These are phyloP conservation scores for Cyanoliseus patagonus DNA, from an alignment of 2,113 vertebrate genomes.

Conservation along the genomic window DNA sequence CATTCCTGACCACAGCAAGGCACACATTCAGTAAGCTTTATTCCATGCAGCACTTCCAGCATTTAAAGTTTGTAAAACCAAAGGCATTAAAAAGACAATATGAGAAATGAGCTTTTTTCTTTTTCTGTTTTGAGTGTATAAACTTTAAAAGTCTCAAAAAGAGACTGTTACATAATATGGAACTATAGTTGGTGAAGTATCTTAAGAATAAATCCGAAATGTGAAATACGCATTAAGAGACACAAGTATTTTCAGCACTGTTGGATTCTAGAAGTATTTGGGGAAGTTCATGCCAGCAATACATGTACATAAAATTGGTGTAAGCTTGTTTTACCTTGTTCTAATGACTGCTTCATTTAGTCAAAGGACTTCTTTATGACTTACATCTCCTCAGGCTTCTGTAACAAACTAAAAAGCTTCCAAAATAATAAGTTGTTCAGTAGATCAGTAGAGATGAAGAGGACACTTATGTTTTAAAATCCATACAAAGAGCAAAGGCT, in stretches of 20 bases:
- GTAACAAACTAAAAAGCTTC: neutral
- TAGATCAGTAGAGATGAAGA: neutral
- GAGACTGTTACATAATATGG: neutral
- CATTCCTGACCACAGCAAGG: slow-evolving; percentile 8
- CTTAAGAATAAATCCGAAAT: neutral
- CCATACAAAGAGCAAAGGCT: neutral
- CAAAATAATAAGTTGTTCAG: neutral
- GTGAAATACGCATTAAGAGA: neutral
- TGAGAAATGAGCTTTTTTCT: neutral
- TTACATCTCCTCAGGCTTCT: neutral
- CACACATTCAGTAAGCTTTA: neutral
- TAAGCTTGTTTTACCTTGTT: neutral
- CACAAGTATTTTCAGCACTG: neutral
- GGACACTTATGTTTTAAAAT: neutral
- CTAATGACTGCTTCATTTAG: neutral
- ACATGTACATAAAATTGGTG: rapidly evolving
- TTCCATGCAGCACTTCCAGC: neutral
- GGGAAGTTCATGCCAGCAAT: neutral
- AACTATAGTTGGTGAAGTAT: neutral
- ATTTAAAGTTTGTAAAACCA: neutral
- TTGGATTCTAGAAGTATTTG: neutral
- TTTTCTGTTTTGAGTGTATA: neutral
- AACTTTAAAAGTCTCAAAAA: neutral
- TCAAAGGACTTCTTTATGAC: neutral
- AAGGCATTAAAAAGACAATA: neutral